Evolutionary conservation across 2,888 invertebrate species (phyloP).

Genomic region (Drosophila austrosaltans): DNA sequence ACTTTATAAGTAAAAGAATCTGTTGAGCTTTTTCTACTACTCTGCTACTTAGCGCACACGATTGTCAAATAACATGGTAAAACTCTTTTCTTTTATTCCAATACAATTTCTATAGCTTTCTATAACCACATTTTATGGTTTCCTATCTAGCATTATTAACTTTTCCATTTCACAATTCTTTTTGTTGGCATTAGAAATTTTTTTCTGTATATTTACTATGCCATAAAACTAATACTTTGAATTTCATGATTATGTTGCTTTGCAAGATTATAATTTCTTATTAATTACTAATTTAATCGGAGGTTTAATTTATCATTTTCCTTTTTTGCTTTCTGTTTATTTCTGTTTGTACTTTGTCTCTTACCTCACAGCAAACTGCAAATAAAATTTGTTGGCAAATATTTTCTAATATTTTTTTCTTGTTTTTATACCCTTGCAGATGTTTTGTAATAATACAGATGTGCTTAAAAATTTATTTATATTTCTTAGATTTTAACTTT

Average conservation of each 20-base stretch:
- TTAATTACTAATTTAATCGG: conserved; percentile 25
- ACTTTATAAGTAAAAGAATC: conserved; percentile 60
- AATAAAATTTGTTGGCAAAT: background rate
- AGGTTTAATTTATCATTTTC: conserved; percentile 29
- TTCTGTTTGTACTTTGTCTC: conserved; percentile 5
- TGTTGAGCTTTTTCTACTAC: conserved; percentile 1
- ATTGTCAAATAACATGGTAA: conserved; percentile 65
- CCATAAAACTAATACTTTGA: conserved; percentile 13
- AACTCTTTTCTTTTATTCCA: conserved; percentile 22
- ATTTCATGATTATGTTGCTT: conserved; percentile 2
- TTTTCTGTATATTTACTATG: conserved; percentile 1
- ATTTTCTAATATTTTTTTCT: background rate
- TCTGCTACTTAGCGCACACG: conserved; percentile 48
- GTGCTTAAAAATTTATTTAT: no score
- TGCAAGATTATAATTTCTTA: conserved; percentile 4
- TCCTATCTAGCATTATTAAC: conserved; percentile 11
- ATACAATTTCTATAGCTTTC: background rate
- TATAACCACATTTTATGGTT: background rate
- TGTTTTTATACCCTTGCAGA: background rate
- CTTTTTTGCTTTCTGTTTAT: conserved; percentile 31
- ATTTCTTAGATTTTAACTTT: no score
- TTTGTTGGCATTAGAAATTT: background rate
- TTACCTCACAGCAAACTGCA: conserved; percentile 7
- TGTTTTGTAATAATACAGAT: no score
- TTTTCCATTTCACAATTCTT: background rate